These are phyloP conservation scores for Eupelmus urozonus DNA, from an alignment of 2,888 invertebrate genomes.

Conservation along the genomic window DNA sequence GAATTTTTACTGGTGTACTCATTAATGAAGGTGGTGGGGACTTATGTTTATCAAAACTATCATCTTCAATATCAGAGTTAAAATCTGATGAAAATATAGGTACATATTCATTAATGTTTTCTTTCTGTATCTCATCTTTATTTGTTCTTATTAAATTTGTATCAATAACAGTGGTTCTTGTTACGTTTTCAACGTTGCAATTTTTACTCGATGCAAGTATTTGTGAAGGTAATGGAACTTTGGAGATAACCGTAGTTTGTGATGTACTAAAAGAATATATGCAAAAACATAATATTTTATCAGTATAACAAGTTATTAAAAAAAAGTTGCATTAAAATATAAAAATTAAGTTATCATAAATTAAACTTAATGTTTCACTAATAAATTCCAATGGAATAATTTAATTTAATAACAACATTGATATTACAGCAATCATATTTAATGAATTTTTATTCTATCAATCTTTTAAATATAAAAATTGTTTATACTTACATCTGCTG, in stretches of 20 bases:
- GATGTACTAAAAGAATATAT: conserved; percentile 24
- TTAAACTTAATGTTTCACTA: too few relatives aligned
- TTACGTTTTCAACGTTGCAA: conserved; percentile 15
- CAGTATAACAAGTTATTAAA: background rate
- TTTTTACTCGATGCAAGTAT: conserved; percentile 34
- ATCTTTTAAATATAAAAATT: background rate
- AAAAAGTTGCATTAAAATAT: background rate
- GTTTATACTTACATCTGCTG: conserved; percentile 41
- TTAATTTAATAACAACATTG: background rate
- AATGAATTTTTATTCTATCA: background rate
- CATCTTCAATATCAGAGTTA: conserved; percentile 44
- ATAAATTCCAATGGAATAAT: too few relatives aligned
- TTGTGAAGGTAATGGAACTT: conserved; percentile 30
- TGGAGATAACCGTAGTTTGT: background rate
- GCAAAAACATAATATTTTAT: conserved; percentile 4
- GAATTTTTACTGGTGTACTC: conserved; percentile 1
- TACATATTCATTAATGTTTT: conserved; percentile 40
- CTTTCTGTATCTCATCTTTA: conserved; percentile 27
- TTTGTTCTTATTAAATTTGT: conserved; percentile 6
- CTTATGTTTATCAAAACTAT: conserved; percentile 8
- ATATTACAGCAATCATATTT: background rate
- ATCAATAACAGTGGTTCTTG: background rate
- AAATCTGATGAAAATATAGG: conserved; percentile 54
- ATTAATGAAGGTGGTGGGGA: conserved; percentile 28
- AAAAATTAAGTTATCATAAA: background rate